Percentiles rank a stretch among this genome's conserved stretches.
phyloP scores from a whole-genome alignment of 1,140 invertebrate genomes.

The Apocrypta bakeri region DNA sequence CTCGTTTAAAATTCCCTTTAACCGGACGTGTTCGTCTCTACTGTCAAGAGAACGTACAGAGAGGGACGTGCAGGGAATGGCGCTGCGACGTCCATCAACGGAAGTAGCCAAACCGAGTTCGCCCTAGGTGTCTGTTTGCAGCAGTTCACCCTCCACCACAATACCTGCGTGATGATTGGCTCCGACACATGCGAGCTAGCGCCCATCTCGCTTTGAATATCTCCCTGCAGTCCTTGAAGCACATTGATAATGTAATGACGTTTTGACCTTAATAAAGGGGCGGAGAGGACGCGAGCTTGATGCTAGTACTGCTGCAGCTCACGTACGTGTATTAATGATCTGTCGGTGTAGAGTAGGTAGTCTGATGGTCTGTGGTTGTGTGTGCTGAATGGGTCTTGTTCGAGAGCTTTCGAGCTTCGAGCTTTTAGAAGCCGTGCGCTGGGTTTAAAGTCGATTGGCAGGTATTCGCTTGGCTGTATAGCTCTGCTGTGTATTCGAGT shows the following conservation, averaged over 20 bases:
- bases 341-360: not conserved
- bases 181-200: not conserved
- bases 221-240: not conserved
- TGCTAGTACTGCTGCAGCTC: not conserved
- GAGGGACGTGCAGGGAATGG: not conserved
- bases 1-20: not conserved
- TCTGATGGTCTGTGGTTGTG: not conserved
- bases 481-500: not conserved
- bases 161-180: slow-evolving; percentile 11
- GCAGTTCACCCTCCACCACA: not conserved
- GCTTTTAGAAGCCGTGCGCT: not conserved
- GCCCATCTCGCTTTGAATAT: not conserved
- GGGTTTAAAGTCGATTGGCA: slow-evolving; percentile 1
- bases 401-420: not conserved
- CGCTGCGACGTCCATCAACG: not conserved
- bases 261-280: slow-evolving; percentile 20
- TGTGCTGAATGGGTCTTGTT: not conserved
- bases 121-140: not conserved
- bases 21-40: not conserved
- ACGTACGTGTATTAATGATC: not conserved
- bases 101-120: slow-evolving; percentile 5
- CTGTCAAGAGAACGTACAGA: not conserved
- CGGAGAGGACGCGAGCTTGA: not conserved
- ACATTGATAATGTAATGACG: slow-evolving; percentile 12
- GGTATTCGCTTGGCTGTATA: not conserved